A percentile compares a stretch with the other conserved stretches of the same genome.
Conservation (phyloP, 1,140 invertebrate species). For the Lucilia sericata region DNA sequence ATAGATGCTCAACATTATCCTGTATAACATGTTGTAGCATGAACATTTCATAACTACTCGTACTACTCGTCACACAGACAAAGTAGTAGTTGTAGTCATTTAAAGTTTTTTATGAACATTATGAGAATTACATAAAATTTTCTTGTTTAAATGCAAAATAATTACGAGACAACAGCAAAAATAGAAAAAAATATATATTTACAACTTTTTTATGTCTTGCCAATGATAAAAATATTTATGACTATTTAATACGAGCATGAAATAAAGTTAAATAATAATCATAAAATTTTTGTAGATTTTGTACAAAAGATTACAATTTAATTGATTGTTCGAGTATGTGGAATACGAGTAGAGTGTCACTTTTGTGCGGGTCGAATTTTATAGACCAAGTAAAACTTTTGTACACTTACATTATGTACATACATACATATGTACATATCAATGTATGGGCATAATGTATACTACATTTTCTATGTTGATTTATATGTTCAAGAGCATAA, state of each 20-base stretch:
- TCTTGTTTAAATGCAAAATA: slow-evolving; percentile 9
- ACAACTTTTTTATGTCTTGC: slow-evolving; percentile 6
- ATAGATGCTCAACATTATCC: not conserved
- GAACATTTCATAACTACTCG: not conserved
- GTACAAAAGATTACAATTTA: not conserved
- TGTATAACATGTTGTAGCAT: not conserved
- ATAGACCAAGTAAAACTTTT: too few relatives aligned
- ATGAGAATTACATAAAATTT: slow-evolving; percentile 9
- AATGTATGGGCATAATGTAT: too few relatives aligned
- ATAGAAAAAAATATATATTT: not conserved
- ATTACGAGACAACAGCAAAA: slow-evolving; percentile 5
- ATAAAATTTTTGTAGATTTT: not conserved
- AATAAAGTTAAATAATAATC: not conserved
- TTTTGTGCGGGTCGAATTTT: not conserved
- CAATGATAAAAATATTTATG: slow-evolving; percentile 13
- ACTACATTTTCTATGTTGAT: too few relatives aligned
- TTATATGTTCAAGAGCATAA: too few relatives aligned
- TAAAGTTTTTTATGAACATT: not conserved
- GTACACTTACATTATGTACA: too few relatives aligned
- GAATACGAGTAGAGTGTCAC: too few relatives aligned
- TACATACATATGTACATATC: too few relatives aligned
- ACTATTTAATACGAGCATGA: not conserved
- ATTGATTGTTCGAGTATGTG: not conserved
- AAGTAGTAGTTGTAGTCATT: not conserved
- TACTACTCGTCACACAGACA: not conserved